phyloP scores from a whole-genome alignment of 2,888 invertebrate species.

The Homarus gammarus region DNA sequence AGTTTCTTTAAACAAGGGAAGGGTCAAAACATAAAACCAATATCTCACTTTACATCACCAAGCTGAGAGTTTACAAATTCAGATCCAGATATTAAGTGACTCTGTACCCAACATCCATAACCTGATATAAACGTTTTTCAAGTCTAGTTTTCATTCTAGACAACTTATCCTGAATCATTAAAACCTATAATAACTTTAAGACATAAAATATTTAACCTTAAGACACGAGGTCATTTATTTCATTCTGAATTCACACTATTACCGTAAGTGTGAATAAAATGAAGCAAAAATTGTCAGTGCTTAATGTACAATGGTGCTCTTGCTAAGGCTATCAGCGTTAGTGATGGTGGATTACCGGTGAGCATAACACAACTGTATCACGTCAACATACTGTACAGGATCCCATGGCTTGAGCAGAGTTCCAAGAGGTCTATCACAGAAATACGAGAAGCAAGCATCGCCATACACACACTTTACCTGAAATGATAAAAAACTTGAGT shows the following conservation, averaged over 20 bases:
- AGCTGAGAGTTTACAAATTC: no score
- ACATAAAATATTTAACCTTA: no score
- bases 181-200: no score
- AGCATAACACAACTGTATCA: background rate
- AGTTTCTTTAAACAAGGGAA: no score
- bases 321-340: background rate
- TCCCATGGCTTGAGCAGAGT: conserved; percentile 11
- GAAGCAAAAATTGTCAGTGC: background rate
- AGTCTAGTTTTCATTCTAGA: no score
- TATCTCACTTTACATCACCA: no score
- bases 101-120: no score
- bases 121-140: no score
- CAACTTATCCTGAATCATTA: no score
- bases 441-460: background rate
- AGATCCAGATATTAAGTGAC: no score
- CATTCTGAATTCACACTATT: background rate
- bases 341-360: background rate
- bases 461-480: background rate
- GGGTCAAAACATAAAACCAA: no score
- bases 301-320: background rate
- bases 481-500: background rate
- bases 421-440: conserved; percentile 1
- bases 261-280: background rate
- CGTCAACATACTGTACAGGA: background rate
- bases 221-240: no score